Conservation (phyloP, 2,113 vertebrate species). For the Crocuta crocuta region DNA sequence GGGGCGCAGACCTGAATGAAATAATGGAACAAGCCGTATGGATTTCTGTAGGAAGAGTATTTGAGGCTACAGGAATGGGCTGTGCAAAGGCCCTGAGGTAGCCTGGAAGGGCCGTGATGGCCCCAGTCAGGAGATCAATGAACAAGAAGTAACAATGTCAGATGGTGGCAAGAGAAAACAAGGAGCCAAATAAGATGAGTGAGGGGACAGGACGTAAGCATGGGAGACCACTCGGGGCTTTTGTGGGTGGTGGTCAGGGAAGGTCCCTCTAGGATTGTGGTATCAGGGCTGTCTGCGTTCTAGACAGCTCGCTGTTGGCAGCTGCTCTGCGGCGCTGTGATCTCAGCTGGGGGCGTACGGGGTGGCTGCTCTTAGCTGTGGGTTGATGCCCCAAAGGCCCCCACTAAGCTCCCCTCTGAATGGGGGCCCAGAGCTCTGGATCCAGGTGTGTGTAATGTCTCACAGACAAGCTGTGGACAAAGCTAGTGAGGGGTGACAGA, state of each 20-base stretch:
- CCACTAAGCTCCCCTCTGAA: background rate
- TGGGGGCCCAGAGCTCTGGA: background rate
- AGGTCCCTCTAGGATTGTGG: background rate
- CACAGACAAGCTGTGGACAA: background rate
- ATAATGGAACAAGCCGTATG: background rate
- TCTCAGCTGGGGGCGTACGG: background rate
- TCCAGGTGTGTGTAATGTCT: background rate
- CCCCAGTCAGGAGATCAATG: background rate
- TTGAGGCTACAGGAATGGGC: background rate
- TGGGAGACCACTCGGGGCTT: background rate
- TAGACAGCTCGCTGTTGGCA: background rate
- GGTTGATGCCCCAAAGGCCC: background rate
- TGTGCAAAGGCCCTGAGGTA: conserved; percentile 40
- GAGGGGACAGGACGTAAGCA: background rate
- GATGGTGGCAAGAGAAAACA: background rate
- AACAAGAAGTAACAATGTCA: background rate
- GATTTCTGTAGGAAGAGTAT: background rate
- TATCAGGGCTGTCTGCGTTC: too few relatives aligned
- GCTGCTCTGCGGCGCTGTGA: background rate
- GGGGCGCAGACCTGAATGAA: background rate
- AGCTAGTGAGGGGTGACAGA: background rate
- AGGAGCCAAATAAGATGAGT: background rate
- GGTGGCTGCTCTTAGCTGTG: background rate
- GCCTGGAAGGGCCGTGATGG: background rate
- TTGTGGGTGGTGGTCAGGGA: background rate